A percentile compares a stretch with the other conserved stretches of the same genome.
Conservation (phyloP, 2,797 vertebrate species). For the Anniella stebbinsi region DNA sequence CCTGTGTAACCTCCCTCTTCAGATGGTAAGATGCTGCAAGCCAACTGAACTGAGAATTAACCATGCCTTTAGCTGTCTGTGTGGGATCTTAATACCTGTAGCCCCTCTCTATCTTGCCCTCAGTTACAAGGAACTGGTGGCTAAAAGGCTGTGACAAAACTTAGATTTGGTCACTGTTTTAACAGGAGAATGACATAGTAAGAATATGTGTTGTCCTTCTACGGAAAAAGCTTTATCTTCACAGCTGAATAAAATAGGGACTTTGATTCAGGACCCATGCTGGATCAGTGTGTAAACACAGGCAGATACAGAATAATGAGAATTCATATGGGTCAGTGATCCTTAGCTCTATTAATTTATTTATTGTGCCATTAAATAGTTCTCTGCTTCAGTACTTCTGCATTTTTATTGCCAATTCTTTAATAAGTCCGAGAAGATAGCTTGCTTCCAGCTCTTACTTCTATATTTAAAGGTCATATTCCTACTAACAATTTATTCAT, state of each 20-base stretch:
- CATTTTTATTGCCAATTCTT: conserved; percentile 10
- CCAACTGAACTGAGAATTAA: neutral
- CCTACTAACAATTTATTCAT: conserved; percentile 16
- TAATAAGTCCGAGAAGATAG: neutral
- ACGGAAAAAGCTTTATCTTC: neutral
- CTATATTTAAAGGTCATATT: conserved; percentile 31
- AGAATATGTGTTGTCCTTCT: neutral
- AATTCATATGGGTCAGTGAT: conserved; percentile 10
- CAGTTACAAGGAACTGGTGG: neutral
- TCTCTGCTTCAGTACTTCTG: conserved; percentile 5
- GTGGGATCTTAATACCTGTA: neutral
- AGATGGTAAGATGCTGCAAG: neutral
- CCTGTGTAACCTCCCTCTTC: neutral
- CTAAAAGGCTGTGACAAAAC: neutral
- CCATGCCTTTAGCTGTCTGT: neutral
- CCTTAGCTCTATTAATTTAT: neutral
- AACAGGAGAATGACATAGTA: neutral
- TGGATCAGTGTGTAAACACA: conserved; percentile 7
- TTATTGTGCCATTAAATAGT: conserved; percentile 13
- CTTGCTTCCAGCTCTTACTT: neutral
- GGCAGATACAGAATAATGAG: neutral
- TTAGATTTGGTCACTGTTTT: neutral
- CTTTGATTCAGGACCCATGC: neutral
- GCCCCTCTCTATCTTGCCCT: neutral
- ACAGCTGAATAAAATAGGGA: neutral